Evolutionary conservation across 2,888 invertebrate genomes (phyloP), one percentile per base, ranked within the genome.

Genomic region (Uropetala carovei): DNA sequence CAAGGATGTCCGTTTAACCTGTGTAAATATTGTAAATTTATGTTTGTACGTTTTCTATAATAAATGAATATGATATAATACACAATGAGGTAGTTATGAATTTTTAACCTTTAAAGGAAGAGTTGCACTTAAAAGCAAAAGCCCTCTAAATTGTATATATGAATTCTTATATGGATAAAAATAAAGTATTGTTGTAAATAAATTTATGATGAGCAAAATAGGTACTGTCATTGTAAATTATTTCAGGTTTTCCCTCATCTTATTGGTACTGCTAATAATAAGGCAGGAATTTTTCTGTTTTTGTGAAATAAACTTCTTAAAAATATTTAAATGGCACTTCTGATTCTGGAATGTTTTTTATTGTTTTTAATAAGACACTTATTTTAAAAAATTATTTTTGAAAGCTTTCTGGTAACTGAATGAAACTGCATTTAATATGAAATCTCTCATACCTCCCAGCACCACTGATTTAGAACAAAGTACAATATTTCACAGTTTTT

Each of bases 21-120:
- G 43, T 89, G 89, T 89, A 89, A 89, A 89, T 89, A 89, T 89
- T 89, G 89, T 89, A 89, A 89, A 89, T 89, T 89, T 89, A 89
- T 89, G 89, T 89, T 89, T 89, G 89, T 89, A 89, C 89, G 89
- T 89, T 89, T 89, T 89, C 89, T 89, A 89, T 89, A 89, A 89
- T 89, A 89, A 89, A 89, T 89, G 64, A 64, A 89, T 89, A 89
- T 89, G 89, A 89, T 43, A 89, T 64, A 89, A 89, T 75, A 75
- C 27, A 30, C 16, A 18, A 43, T 89, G 89, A 68, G 89, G 64
- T 89, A 89, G 89, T 89, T 64, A 89, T 89, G 89, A 64, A 60
- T 89, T 89, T 89, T 68, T n/a, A 64, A 60, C 64, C 86, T n/a
- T n/a, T 64, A 56, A 57, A 64, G 89, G 43, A 68, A 27, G n/a